phyloP scores from a whole-genome alignment of 2,888 invertebrate species.

The Leucania comma region DNA sequence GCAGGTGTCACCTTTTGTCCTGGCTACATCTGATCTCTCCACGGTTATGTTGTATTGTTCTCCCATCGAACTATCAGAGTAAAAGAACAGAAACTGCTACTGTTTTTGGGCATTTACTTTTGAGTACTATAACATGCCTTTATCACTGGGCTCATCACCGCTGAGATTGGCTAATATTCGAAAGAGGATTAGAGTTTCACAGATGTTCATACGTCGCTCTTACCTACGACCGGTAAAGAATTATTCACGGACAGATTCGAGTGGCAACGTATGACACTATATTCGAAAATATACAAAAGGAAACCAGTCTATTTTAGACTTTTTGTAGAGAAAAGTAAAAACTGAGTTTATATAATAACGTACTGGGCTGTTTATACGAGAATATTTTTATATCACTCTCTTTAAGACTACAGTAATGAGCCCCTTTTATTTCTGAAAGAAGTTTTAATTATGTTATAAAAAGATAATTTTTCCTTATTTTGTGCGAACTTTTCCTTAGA shows the following conservation, averaged over 20 bases:
- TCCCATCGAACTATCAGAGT: too few relatives aligned
- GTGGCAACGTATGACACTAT: conserved; percentile 38
- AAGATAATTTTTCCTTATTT: conserved; percentile 62
- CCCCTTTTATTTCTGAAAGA: conserved; percentile 63
- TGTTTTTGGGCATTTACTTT: too few relatives aligned
- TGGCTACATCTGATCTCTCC: too few relatives aligned
- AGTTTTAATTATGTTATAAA: conserved; percentile 73
- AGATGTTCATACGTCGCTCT: conserved; percentile 14
- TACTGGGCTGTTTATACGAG: conserved; percentile 9
- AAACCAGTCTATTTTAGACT: conserved; percentile 19
- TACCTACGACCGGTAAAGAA: conserved; percentile 47
- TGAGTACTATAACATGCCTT: too few relatives aligned
- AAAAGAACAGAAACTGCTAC: too few relatives aligned
- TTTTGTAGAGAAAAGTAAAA: conserved; percentile 7
- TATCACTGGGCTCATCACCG: too few relatives aligned
- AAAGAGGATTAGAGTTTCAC: too few relatives aligned
- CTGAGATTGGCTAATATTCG: too few relatives aligned
- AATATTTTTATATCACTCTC: conserved; percentile 46
- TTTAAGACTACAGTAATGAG: conserved; percentile 59
- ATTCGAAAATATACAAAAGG: conserved; percentile 10
- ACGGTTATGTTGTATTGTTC: too few relatives aligned
- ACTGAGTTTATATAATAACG: background rate
- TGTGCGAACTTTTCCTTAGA: conserved; percentile 49
- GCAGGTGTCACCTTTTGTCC: too few relatives aligned
- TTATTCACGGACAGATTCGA: conserved; percentile 42